phyloP scores from a whole-genome alignment of 2,888 invertebrate genomes.

The Coremacera marginata region DNA sequence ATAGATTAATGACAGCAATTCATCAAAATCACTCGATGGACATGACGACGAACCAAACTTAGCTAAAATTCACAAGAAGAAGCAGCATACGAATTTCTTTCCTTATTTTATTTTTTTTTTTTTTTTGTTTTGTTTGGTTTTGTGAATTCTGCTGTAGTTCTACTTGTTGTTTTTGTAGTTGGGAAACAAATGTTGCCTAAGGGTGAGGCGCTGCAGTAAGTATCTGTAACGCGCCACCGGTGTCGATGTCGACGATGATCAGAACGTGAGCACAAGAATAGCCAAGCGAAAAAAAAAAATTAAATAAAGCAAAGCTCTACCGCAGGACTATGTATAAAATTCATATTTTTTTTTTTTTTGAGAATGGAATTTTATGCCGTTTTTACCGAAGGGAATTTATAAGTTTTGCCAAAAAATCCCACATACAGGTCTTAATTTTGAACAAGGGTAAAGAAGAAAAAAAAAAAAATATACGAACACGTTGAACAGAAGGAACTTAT shows the following conservation, averaged over 20 bases:
- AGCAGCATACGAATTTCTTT: slow-evolving; percentile 50
- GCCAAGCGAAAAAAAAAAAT: not conserved
- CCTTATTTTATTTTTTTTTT: slow-evolving; percentile 40
- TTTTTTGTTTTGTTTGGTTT: slow-evolving; percentile 44
- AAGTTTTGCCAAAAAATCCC: not conserved
- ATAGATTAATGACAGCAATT: slow-evolving; percentile 69
- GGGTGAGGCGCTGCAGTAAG: slow-evolving; percentile 5
- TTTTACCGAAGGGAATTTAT: slow-evolving; percentile 17
- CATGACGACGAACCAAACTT: slow-evolving; percentile 59
- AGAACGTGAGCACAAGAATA: slow-evolving; percentile 35
- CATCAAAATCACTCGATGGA: slow-evolving; percentile 65
- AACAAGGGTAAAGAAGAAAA: not conserved
- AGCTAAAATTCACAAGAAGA: slow-evolving; percentile 59
- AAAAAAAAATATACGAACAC: not conserved
- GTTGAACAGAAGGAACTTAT: slow-evolving; percentile 3
- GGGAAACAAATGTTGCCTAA: slow-evolving; percentile 22
- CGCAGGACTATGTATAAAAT: not conserved
- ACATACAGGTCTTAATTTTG: too few relatives aligned
- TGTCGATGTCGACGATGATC: slow-evolving; percentile 39
- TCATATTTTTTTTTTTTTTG: not conserved
- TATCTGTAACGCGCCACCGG: slow-evolving; percentile 41
- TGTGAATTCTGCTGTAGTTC: slow-evolving; percentile 26
- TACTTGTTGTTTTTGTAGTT: slow-evolving; percentile 14
- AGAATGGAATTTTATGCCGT: not conserved
- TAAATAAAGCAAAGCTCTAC: not conserved